Base-by-base conservation (phyloP, 37 sponge, comb jelly and placozoan genomes). In the Diacarnus erythraeanus region DNA sequence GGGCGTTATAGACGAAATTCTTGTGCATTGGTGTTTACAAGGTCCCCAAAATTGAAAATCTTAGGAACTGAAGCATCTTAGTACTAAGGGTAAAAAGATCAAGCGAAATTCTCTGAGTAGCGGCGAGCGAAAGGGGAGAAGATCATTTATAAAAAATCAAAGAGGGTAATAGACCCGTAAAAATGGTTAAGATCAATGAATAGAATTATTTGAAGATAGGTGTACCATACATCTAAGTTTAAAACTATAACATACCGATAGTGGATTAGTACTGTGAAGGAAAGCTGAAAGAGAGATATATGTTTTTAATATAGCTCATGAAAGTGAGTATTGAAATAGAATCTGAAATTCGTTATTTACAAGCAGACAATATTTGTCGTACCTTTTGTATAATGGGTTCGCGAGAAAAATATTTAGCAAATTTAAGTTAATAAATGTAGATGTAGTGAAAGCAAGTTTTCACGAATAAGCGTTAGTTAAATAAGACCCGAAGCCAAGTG, bases 361-460 rank as follows among this genome's bases (percentile, higher is more conserved):
- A 81, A 90, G 90, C 85, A 84, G 90, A 90, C 68, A 80, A 64
- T 29, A 37, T 54, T 83, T 78, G 76, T 91, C 69, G 91, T 91
- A 91, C 91, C 91, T 91, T 91, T 86, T 91, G 91, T 70, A 91
- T 91, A 86, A 91, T 81, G 87, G 91, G 91, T 91, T 91, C 79
- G 78, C 70, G 51, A 86, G 87, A 43, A 51, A 74, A 85, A 81
- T 77, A 83, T 77, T 91, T 91, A 80, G 91, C 86, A 81, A 85
- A 85, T 76, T 84, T 89, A 84, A 89, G 84, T 84, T 79, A 57
- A 87, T 85, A 80, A 78, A 78, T 38, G 91, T 30, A 86, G 80
- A 83, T 86, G 76, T 42, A 91, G 87, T 77, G 91, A 91, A 86
- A 82, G 77, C 83, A 75, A 91, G 83, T 86, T 78, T 86, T 69